Conservation (phyloP, 2,888 invertebrate genomes). For the Hirtodrosophila confusa region DNA sequence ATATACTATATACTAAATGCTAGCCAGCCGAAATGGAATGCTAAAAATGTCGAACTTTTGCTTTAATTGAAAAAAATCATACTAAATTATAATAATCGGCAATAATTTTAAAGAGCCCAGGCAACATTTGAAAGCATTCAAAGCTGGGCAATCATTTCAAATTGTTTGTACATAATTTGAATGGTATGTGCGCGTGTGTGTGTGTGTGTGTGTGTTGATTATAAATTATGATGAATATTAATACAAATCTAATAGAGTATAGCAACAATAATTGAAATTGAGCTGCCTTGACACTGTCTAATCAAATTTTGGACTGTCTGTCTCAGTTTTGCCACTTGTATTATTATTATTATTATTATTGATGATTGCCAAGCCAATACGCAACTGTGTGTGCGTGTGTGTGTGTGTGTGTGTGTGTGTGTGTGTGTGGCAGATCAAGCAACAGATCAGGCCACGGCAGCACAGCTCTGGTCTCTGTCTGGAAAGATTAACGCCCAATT, state of each 20-base stretch:
- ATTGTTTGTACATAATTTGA: slow-evolving; percentile 9
- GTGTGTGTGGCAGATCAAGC: slow-evolving; percentile 4
- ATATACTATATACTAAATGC: no score
- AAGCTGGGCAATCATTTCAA: slow-evolving; percentile 24
- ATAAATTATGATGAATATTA: slow-evolving; percentile 41
- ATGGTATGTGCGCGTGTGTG: slow-evolving; percentile 10
- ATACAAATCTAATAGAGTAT: slow-evolving; percentile 46
- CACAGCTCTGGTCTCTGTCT: neutral
- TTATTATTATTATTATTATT: slow-evolving; percentile 42
- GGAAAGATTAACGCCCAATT: slow-evolving; percentile 6
- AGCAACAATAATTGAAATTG: slow-evolving; percentile 41
- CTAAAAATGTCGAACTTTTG: slow-evolving; percentile 49
- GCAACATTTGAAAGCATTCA: slow-evolving; percentile 26
- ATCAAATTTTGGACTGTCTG: slow-evolving; percentile 42
- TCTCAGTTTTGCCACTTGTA: slow-evolving; percentile 26
- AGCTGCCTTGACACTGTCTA: slow-evolving; percentile 58
- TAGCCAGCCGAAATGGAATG: slow-evolving; percentile 1
- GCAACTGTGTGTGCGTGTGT: neutral
- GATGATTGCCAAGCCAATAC: slow-evolving; percentile 46
- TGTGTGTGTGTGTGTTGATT: slow-evolving; percentile 43
- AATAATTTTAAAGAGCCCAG: slow-evolving; percentile 50
- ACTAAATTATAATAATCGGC: slow-evolving; percentile 68
- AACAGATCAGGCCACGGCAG: slow-evolving; percentile 31
- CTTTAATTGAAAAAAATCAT: slow-evolving; percentile 66
- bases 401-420: slow-evolving; percentile 4